Conservation (phyloP, 37 sponge, comb jelly and placozoan genomes). For the Beroe forskalii region DNA sequence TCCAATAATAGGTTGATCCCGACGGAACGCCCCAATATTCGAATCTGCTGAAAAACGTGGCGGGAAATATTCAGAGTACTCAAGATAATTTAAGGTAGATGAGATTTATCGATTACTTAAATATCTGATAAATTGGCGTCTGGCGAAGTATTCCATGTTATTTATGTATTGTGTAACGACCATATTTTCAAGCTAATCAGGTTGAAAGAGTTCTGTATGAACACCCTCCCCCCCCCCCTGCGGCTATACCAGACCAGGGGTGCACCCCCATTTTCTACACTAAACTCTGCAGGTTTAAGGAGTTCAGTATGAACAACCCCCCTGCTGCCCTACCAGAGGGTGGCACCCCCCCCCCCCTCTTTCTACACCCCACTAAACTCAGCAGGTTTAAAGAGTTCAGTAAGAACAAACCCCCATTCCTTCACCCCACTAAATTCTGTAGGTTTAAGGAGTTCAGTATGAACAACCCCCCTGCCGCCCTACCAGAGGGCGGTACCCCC, state of each 20-base stretch:
- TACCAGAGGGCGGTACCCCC: neutral
- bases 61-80: neutral
- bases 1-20: slow-evolving; percentile 6
- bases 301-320: slow-evolving; percentile 38
- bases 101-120: too few species aligned
- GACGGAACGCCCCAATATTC: slow-evolving; percentile 2
- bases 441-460: slow-evolving; percentile 26
- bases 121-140: too few species aligned
- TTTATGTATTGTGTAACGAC: too few species aligned
- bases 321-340: neutral
- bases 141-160: too few species aligned
- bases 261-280: too few species aligned
- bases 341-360: neutral
- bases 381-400: slow-evolving; percentile 38
- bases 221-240: too few species aligned
- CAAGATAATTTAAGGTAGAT: slow-evolving; percentile 37
- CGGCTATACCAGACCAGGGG: too few species aligned
- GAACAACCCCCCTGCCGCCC: neutral
- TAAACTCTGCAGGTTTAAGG: slow-evolving; percentile 19
- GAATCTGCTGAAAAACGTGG: slow-evolving; percentile 4
- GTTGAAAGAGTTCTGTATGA: too few species aligned
- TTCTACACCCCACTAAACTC: too few species aligned
- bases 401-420: neutral
- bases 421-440: too few species aligned
- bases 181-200: too few species aligned